Evolutionary conservation across 2,888 invertebrate genomes (phyloP).

Genomic region (Hartigia nigra): DNA sequence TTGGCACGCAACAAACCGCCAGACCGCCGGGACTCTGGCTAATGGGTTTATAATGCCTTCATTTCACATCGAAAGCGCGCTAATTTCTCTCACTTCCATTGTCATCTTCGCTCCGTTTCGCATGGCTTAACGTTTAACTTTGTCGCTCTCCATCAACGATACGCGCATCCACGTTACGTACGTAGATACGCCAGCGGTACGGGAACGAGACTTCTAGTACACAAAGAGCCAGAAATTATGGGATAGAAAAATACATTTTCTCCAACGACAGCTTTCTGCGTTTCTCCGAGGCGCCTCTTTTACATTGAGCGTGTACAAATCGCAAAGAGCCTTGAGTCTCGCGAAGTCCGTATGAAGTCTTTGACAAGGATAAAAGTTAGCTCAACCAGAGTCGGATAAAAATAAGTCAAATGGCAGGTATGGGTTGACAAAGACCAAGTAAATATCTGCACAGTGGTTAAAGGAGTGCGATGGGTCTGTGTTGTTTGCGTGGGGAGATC

Average conservation of each 20-base stretch:
- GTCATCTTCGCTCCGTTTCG: neutral
- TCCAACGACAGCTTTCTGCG: too few relatives aligned
- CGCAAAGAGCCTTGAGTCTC: too few relatives aligned
- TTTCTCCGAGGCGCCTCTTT: too few relatives aligned
- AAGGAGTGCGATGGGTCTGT: neutral
- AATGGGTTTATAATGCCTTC: constrained; percentile 64
- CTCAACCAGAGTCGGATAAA: neutral
- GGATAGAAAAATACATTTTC: neutral
- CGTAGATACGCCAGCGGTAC: neutral
- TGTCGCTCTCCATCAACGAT: neutral
- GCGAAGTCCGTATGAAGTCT: neutral
- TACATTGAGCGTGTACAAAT: too few relatives aligned
- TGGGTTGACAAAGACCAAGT: neutral
- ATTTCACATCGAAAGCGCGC: constrained; percentile 57
- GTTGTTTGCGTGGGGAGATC: constrained; percentile 41
- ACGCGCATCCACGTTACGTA: neutral
- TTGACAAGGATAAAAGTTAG: neutral
- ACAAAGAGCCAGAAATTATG: neutral
- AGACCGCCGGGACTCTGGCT: constrained; percentile 31
- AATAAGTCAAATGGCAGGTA: neutral
- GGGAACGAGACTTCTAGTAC: neutral
- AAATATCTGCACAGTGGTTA: neutral
- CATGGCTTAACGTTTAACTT: neutral
- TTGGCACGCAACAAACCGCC: constrained; percentile 50
- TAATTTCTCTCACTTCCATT: constrained; percentile 1